These are phyloP conservation scores for Perizoma flavofasciatum DNA, from an alignment of 2,888 invertebrate species.

Conservation along the genomic window DNA sequence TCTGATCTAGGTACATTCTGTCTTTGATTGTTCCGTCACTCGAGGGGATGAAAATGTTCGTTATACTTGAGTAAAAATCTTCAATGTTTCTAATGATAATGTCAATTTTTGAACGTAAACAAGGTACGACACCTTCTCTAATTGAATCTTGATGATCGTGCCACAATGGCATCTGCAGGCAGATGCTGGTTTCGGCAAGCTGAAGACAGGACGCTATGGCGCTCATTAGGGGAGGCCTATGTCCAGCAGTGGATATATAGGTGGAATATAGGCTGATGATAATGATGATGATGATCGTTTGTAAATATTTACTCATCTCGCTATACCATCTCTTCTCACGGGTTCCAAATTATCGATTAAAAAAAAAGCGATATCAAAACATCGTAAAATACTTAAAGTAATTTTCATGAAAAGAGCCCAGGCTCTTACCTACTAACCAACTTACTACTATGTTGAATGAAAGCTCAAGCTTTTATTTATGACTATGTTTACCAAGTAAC, in stretches of 20 bases:
- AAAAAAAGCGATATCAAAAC: conserved; percentile 21
- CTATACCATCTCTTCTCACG: conserved; percentile 8
- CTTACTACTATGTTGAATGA: conserved; percentile 19
- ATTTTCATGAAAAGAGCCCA: conserved; percentile 12
- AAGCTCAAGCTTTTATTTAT: conserved; percentile 28
- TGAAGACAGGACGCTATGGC: no score
- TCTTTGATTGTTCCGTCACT: no score
- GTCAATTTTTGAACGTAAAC: conserved; percentile 12
- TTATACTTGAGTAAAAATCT: no score
- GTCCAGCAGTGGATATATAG: no score
- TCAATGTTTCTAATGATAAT: neutral
- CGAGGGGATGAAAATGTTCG: no score
- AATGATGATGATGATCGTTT: conserved; percentile 30
- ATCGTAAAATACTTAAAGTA: conserved; percentile 13
- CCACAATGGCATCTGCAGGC: no score
- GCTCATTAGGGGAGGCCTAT: no score
- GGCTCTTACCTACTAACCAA: neutral
- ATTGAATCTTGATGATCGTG: conserved; percentile 38
- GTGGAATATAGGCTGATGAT: no score
- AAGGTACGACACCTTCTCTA: conserved; percentile 22
- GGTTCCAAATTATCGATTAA: conserved; percentile 21
- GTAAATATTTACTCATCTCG: conserved; percentile 25
- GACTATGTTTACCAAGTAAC: conserved; percentile 32
- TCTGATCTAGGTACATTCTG: no score
- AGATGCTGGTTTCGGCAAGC: no score